A percentile compares a stretch with the other conserved stretches of the same genome.
These are phyloP conservation scores for Leptinotarsa tumamoca DNA, from an alignment of 2,888 invertebrate species.

Conservation along the genomic window DNA sequence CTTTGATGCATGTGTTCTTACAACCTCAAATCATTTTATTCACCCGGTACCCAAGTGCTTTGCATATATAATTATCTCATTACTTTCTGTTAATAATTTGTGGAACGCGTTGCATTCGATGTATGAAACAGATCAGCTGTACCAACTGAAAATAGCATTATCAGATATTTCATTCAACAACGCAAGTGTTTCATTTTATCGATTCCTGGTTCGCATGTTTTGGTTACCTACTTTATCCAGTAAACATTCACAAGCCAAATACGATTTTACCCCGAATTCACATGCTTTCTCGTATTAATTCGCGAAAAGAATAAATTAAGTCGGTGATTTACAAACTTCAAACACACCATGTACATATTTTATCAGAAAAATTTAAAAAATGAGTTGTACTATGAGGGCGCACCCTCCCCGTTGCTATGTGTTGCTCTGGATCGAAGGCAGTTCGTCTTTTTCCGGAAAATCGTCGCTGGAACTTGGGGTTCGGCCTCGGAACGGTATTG, in stretches of 20 bases:
- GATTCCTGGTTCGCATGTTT: constrained; percentile 13
- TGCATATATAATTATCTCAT: too few species aligned
- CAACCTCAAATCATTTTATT: too few species aligned
- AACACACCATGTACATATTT: neutral
- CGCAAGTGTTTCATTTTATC: constrained; percentile 13
- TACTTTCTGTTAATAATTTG: too few species aligned
- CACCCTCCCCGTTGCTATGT: constrained; percentile 62
- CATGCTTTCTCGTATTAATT: neutral
- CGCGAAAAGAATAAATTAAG: neutral
- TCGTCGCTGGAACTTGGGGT: constrained; percentile 54
- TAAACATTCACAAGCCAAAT: constrained; percentile 6
- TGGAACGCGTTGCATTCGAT: too few species aligned
- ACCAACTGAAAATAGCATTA: neutral
- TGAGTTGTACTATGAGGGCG: constrained; percentile 35
- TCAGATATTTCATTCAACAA: neutral
- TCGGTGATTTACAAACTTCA: neutral
- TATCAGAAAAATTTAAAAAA: neutral
- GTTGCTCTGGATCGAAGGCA: constrained; percentile 64
- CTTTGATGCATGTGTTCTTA: too few species aligned
- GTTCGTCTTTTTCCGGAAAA: constrained; percentile 59
- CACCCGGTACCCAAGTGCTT: too few species aligned
- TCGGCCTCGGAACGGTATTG: constrained; percentile 5
- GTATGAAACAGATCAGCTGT: neutral
- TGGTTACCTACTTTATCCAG: neutral
- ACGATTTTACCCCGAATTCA: neutral